Conservation (phyloP, 2,888 invertebrate species). For the Smittia aterrima region DNA sequence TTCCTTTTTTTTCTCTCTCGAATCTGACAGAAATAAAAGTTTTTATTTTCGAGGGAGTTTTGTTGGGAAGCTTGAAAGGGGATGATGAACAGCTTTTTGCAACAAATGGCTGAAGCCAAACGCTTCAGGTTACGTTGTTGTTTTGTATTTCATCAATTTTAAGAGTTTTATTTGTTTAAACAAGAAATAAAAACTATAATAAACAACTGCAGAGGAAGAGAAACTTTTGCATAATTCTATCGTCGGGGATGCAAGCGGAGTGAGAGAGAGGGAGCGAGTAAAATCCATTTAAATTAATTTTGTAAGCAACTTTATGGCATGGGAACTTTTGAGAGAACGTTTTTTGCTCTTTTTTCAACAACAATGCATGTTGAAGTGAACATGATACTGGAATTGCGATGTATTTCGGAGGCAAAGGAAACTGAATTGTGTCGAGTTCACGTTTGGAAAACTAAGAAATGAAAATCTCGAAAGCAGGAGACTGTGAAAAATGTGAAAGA, state of each 20-base stretch:
- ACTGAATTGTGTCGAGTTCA: not conserved
- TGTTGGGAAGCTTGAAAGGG: too few species aligned
- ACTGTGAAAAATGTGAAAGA: not conserved
- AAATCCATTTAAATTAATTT: conserved; percentile 32
- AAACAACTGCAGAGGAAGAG: not conserved
- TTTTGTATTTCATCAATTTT: conserved; percentile 35
- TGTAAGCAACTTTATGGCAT: conserved; percentile 22
- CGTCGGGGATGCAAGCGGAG: not conserved
- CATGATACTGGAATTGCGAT: not conserved
- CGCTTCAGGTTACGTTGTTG: conserved; percentile 1
- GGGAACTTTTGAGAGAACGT: conserved; percentile 1
- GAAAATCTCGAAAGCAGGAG: not conserved
- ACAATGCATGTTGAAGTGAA: not conserved
- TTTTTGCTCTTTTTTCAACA: not conserved
- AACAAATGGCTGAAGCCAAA: conserved; percentile 9
- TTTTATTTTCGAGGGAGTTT: not conserved
- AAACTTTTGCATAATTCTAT: not conserved
- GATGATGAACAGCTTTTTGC: not conserved
- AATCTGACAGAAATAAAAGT: not conserved
- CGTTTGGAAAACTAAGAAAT: too few species aligned
- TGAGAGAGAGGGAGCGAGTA: conserved; percentile 16
- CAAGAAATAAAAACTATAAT: conserved; percentile 29
- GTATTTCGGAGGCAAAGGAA: not conserved
- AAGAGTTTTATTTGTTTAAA: conserved; percentile 16
- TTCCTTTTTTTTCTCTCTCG: not conserved